phyloP scores from a whole-genome alignment of 2,888 invertebrate genomes.

The Drosophila greeni region DNA sequence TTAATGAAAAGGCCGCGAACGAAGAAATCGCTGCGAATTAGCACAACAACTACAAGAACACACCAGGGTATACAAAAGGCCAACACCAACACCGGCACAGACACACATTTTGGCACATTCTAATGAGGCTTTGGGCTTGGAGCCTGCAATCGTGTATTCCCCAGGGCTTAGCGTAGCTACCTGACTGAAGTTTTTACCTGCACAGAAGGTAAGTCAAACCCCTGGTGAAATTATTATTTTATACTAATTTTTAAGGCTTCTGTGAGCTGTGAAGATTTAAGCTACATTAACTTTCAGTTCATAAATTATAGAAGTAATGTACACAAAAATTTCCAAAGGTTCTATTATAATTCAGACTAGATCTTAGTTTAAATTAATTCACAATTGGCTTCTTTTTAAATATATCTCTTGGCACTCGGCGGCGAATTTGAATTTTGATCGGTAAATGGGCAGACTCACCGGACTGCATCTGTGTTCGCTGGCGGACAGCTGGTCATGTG shows the following conservation, averaged over 20 bases:
- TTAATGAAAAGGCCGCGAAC: slow-evolving; percentile 71
- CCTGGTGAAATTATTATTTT: neutral
- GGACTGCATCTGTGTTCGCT: slow-evolving; percentile 48
- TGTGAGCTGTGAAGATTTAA: no score
- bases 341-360: neutral
- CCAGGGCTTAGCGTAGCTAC: slow-evolving; percentile 14
- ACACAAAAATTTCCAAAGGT: no score
- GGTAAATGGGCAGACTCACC: slow-evolving; percentile 62
- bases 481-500: slow-evolving; percentile 67
- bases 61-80: slow-evolving; percentile 13
- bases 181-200: slow-evolving; percentile 16
- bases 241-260: neutral
- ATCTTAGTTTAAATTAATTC: neutral
- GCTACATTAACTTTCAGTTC: no score
- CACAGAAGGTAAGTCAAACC: neutral
- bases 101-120: slow-evolving; percentile 18
- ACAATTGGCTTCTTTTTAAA: neutral
- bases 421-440: slow-evolving; percentile 35
- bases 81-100: slow-evolving; percentile 3
- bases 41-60: slow-evolving; percentile 46
- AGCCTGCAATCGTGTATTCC: slow-evolving; percentile 8
- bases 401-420: no score
- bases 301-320: no score
- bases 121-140: slow-evolving; percentile 8
- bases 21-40: slow-evolving; percentile 60